Conservation (phyloP, 2,888 invertebrate genomes). For the Drosophila melanocephala region DNA sequence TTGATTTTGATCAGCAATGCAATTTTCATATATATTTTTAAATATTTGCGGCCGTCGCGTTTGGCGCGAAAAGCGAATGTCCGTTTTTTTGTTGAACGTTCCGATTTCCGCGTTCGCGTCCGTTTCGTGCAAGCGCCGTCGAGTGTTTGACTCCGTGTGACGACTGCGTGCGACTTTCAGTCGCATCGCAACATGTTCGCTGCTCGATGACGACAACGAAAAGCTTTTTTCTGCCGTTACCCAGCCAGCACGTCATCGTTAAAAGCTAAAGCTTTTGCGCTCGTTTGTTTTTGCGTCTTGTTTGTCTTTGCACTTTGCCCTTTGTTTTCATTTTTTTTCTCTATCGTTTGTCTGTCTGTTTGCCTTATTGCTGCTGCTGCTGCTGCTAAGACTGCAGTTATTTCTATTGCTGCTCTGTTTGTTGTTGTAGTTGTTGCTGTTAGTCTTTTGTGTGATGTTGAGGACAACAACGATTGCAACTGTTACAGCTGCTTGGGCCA, state of each 20-base stretch:
- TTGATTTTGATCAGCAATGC: background rate
- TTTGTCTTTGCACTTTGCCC: constrained; percentile 38
- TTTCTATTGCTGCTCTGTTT: background rate
- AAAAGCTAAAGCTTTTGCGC: constrained; percentile 55
- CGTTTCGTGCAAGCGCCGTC: constrained; percentile 77
- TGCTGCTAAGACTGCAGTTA: constrained; percentile 10
- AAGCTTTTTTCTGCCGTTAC: constrained; percentile 64
- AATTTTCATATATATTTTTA: background rate
- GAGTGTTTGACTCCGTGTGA: constrained; percentile 56
- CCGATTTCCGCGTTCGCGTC: constrained; percentile 70
- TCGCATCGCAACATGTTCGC: constrained; percentile 38
- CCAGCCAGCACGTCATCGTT: constrained; percentile 58
- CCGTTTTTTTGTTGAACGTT: constrained; percentile 23
- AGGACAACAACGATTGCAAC: constrained; percentile 52
- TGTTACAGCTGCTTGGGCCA: constrained; percentile 54
- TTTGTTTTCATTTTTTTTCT: constrained; percentile 5
- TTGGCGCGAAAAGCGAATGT: constrained; percentile 42
- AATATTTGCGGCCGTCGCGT: constrained; percentile 12
- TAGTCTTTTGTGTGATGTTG: constrained; percentile 25
- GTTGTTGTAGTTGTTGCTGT: background rate
- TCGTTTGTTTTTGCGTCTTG: constrained; percentile 7
- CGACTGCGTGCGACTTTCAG: background rate
- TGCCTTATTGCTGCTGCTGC: constrained; percentile 9
- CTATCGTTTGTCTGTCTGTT: background rate
- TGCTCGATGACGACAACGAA: constrained; percentile 77